A percentile compares a stretch with the other conserved stretches of the same genome.
Conservation (phyloP, 2,888 invertebrate genomes). For the Megaustenia siamemsis region DNA sequence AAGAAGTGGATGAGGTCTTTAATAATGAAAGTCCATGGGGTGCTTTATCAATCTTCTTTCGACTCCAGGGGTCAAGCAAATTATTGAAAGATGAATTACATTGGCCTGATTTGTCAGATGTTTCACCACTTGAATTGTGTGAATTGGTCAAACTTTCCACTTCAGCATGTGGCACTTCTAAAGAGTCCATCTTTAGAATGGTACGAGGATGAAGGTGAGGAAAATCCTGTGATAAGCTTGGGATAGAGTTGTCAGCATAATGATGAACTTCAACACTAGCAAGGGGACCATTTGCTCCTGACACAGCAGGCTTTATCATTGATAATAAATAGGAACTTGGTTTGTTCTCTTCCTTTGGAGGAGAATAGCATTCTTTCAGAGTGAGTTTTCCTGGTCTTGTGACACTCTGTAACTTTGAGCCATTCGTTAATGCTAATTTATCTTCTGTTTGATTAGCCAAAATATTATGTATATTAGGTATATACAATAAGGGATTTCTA, state of each 20-base stretch:
- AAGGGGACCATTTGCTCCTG: slow-evolving; percentile 58
- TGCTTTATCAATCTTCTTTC: not conserved
- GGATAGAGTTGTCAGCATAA: slow-evolving; percentile 70
- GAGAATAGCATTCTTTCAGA: slow-evolving; percentile 66
- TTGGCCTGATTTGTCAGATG: slow-evolving; percentile 5
- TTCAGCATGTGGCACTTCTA: slow-evolving; percentile 16
- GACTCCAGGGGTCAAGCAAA: not conserved
- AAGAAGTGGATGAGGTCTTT: not conserved
- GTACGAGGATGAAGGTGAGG: slow-evolving; percentile 1
- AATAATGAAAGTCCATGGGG: slow-evolving; percentile 11
- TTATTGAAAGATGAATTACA: not conserved
- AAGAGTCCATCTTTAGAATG: not conserved
- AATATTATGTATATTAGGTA: slow-evolving; percentile 6
- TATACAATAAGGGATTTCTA: slow-evolving; percentile 23
- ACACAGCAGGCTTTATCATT: slow-evolving; percentile 21
- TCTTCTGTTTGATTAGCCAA: slow-evolving; percentile 13
- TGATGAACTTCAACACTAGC: slow-evolving; percentile 64
- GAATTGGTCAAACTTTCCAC: slow-evolving; percentile 4
- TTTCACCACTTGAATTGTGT: not conserved
- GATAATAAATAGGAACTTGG: slow-evolving; percentile 14
- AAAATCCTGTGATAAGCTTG: slow-evolving; percentile 59
- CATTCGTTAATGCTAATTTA: not conserved
- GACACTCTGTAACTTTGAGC: slow-evolving; percentile 44
- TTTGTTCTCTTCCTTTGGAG: slow-evolving; percentile 42
- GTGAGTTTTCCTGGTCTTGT: slow-evolving; percentile 67